Base-by-base conservation (phyloP, 2,797 vertebrate species). In the Chiroxiphia lanceolata region DNA sequence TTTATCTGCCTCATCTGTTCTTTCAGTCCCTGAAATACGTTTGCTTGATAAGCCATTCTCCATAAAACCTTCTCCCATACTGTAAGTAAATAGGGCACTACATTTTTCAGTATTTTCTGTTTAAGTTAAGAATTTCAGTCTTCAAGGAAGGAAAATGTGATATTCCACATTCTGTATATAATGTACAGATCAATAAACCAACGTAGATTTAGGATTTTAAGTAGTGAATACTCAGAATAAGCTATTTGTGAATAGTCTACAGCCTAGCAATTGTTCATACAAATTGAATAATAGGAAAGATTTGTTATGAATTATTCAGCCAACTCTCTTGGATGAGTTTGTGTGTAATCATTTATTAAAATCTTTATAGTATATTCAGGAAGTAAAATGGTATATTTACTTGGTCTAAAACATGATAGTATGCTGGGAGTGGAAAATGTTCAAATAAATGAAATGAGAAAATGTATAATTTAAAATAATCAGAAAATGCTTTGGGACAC, bases 261-360 rank as follows among this genome's bases (percentile, higher is more conserved):
- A 75, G 50, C 13, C 54, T 78, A 68, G 61, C 57, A 91, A 91
- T 96, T 94, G 95, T 93, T 95, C 33, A 95, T 72, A 36, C 53
- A 95, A 91, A 96, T 86, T 94, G 72, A 93, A 94, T 77, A 95
- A 87, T 64, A 84, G 6, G 53, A 84, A 94, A 82, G 20, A 84
- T 48, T 82, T 10, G 40, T 51, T 31, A 93, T 94, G 25, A 95
- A 93, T 95, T 89, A 92, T 92, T 90, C 71, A 93, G n/a, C 10
- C 51, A 89, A 3, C 6, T 70, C 21, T 94, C 48, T 77, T 75
- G 81, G 13, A 84, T 67, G 50, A 65, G 8, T 84, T 48, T 69
- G 10, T 76, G 18, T 74, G 33, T 40, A 96, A 92, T 90, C 15
- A 75, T 77, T 97, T 94, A 87, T 89, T 91, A 79, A 94, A 93